Percentiles rank a stretch among this genome's conserved stretches.
phyloP scores from a whole-genome alignment of 2,888 invertebrate species.

The Agriotes lineatus region DNA sequence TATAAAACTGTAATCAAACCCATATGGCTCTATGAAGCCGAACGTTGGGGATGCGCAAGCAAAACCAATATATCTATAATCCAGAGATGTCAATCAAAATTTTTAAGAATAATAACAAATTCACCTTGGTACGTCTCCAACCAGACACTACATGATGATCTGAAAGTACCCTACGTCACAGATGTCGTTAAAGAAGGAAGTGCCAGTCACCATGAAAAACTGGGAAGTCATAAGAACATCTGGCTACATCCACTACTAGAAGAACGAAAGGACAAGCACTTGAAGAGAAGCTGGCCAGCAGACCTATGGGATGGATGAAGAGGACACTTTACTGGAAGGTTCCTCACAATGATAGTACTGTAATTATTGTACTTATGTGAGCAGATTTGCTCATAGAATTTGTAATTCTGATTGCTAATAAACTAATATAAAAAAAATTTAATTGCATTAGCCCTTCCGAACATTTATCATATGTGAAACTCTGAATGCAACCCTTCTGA shows the following conservation, averaged over 20 bases:
- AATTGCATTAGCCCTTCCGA: too few species aligned
- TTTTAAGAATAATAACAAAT: background rate
- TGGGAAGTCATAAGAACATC: too few species aligned
- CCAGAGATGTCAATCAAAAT: background rate
- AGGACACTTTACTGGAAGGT: too few species aligned
- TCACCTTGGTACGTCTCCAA: background rate
- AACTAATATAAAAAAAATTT: too few species aligned
- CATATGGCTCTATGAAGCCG: background rate
- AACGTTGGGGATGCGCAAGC: background rate
- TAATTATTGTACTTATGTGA: too few species aligned
- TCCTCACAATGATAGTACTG: too few species aligned
- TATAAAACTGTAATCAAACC: constrained; percentile 3
- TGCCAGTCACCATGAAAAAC: background rate
- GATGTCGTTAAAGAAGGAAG: background rate
- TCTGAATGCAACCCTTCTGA: too few species aligned
- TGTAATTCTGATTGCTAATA: too few species aligned
- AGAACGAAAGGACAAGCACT: background rate
- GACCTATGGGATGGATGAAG: too few species aligned
- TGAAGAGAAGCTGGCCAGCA: background rate
- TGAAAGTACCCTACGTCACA: background rate
- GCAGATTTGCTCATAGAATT: too few species aligned
- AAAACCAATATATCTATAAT: background rate
- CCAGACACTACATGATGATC: background rate
- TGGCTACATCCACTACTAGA: background rate
- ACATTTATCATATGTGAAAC: too few species aligned